A percentile compares a stretch with the other conserved stretches of the same genome.
Evolutionary conservation across 1,140 invertebrate genomes (phyloP).

Genomic region (Ceratina japonica): DNA sequence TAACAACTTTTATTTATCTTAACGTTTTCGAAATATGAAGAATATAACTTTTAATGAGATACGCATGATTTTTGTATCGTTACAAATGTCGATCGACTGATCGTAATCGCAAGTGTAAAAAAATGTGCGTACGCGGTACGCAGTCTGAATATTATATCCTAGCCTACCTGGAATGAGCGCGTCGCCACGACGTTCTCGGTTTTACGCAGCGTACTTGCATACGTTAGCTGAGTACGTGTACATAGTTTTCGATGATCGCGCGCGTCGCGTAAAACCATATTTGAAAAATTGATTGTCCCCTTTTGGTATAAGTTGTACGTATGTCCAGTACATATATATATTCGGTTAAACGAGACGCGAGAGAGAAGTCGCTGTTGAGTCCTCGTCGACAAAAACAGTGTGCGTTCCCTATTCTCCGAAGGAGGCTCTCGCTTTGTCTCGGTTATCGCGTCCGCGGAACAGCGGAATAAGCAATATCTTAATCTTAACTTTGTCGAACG

Average conservation of each 20-base stretch:
- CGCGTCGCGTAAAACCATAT: constrained; percentile 21
- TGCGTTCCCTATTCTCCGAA: background rate
- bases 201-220: no score
- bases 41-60: constrained; percentile 78
- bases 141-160: no score
- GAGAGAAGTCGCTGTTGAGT: background rate
- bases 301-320: background rate
- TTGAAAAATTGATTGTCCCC: constrained; percentile 49
- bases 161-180: no score
- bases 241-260: background rate
- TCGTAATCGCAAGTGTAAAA: constrained; percentile 41
- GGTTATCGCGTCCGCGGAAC: no score
- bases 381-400: background rate
- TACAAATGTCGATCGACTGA: constrained; percentile 75
- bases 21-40: constrained; percentile 78
- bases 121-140: no score
- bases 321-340: background rate
- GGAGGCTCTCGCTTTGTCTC: no score
- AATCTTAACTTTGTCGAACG: background rate
- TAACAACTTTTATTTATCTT: constrained; percentile 78
- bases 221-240: no score
- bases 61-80: constrained; percentile 71
- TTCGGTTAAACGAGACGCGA: background rate
- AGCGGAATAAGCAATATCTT: background rate
- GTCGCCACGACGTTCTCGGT: no score